Base-by-base conservation (phyloP, 2,888 invertebrate species). In the Apamea anceps region DNA sequence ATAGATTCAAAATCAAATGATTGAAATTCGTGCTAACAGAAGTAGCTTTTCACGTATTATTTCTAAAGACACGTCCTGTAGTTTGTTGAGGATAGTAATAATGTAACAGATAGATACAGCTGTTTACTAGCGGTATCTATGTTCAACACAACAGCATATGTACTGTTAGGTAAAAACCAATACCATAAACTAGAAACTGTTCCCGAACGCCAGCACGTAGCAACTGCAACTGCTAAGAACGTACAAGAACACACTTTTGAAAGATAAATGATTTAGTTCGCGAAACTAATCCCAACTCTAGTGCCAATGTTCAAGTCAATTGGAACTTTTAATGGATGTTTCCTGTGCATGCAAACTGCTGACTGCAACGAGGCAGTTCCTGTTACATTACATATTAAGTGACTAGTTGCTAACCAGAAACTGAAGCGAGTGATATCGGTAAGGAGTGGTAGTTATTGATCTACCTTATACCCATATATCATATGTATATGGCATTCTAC, bases 191-290 rank as follows among this genome's bases (percentile, higher is more conserved):
- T 72, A 60, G 28, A 60, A 75, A 79, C 67, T 63, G 75, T 81
- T 80, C 28, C 71, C 45, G 32, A 87, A 68, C 68, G 60, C 72
- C 6, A 76, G 74, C 87, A 85, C 82, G 79, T 89, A 67, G 57
- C 72, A 74, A 81, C 79, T 81, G 73, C 67, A 85, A 85, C 82
- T 74, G 70, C 72, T 80, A 79, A 89, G 85, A 84, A 81, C 90
- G 83, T 84, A 80, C 87, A 82, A 82, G 81, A 84, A 79, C 75
- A 82, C 83, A 86, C 86, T 87, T 92, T 90, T 92, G 89, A 92
- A 94, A 94, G 95, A 95, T 95, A 95, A 95, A 96, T 95, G 95
- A 94, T 94, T 93, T 93, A 92, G 92, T 93, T 92, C 91, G 88
- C 88, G 86, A 91, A 96, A 94, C 94, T 94, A 94, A 95, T 94